phyloP scores from a whole-genome alignment of 2,113 vertebrate species.

The Tyto alba region DNA sequence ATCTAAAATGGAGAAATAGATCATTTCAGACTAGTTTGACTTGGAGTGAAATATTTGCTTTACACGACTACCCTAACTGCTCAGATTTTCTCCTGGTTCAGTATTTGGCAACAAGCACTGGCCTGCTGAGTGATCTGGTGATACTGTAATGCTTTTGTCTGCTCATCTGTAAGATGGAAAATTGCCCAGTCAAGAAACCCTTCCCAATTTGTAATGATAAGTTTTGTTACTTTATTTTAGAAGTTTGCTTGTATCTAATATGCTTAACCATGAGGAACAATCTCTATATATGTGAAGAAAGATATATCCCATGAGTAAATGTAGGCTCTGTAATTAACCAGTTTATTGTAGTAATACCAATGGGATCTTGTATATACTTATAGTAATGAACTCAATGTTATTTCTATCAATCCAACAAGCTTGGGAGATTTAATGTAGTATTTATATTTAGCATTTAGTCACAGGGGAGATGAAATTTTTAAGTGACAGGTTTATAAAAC shows the following conservation, averaged over 20 bases:
- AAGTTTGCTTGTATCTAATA: background rate
- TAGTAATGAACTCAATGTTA: background rate
- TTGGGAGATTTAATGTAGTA: background rate
- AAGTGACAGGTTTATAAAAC: background rate
- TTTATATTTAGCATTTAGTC: background rate
- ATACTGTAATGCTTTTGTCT: background rate
- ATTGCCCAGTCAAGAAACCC: background rate
- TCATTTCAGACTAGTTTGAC: background rate
- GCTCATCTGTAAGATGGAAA: background rate
- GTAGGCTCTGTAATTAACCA: background rate
- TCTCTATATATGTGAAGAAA: background rate
- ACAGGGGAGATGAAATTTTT: background rate
- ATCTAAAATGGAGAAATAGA: background rate
- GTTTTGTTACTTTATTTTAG: background rate
- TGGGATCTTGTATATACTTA: background rate
- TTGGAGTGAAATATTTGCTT: background rate
- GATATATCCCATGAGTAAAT: background rate
- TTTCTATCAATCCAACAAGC: background rate
- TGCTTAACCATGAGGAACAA: background rate
- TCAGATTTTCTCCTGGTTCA: background rate
- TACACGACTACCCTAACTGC: background rate
- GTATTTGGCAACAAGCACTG: background rate
- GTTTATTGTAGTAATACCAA: background rate
- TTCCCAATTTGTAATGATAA: background rate
- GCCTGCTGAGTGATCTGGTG: background rate